phyloP scores from a whole-genome alignment of 1,140 invertebrate species.

The Hestina assimilis region DNA sequence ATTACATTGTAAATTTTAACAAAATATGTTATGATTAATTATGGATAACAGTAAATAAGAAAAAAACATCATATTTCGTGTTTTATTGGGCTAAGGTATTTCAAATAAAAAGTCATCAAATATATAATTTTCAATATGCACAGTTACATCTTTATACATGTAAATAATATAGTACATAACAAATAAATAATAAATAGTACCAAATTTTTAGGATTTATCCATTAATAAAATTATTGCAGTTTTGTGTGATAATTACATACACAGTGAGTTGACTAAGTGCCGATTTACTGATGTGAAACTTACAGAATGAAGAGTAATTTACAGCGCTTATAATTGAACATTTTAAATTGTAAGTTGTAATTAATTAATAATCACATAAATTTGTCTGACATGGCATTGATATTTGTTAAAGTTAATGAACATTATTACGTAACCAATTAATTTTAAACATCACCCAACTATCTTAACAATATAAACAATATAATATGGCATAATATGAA shows the following conservation, averaged over 20 bases:
- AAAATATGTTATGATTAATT: neutral
- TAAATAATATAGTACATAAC: slow-evolving; percentile 77
- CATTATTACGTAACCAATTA: slow-evolving; percentile 50
- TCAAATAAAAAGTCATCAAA: slow-evolving; percentile 73
- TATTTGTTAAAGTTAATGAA: slow-evolving; percentile 49
- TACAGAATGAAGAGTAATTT: slow-evolving; percentile 54
- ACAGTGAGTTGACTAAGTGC: slow-evolving; percentile 70
- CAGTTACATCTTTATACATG: slow-evolving; percentile 77
- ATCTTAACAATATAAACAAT: slow-evolving; percentile 73
- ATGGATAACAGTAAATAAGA: slow-evolving; percentile 21
- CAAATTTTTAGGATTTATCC: slow-evolving; percentile 69
- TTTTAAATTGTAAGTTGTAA: slow-evolving; percentile 37
- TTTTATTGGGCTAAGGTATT: slow-evolving; percentile 72
- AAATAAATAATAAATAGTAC: slow-evolving; percentile 78
- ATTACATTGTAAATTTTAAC: too few relatives aligned
- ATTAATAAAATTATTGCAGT: slow-evolving; percentile 67
- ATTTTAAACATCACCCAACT: slow-evolving; percentile 55
- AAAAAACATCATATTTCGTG: slow-evolving; percentile 41
- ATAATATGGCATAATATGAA: slow-evolving; percentile 74
- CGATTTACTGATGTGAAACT: slow-evolving; percentile 57
- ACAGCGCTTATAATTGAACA: slow-evolving; percentile 44
- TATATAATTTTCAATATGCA: slow-evolving; percentile 77
- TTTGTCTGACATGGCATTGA: slow-evolving; percentile 51
- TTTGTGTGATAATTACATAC: slow-evolving; percentile 70
- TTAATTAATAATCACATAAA: slow-evolving; percentile 33